phyloP scores from a whole-genome alignment of 2,113 vertebrate species.

The Donacobius atricapilla region DNA sequence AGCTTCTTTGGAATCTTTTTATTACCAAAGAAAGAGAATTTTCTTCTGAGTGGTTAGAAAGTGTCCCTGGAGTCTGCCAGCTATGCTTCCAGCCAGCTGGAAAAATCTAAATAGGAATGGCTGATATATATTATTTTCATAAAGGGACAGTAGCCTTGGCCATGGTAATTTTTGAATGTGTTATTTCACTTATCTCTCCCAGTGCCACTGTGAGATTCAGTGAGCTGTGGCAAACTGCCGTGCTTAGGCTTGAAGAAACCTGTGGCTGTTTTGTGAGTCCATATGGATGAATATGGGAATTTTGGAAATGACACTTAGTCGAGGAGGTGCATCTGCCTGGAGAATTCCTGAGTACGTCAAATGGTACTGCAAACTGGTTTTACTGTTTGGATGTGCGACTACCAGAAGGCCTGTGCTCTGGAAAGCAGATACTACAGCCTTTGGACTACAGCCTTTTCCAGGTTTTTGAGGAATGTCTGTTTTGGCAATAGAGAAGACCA shows the following conservation, averaged over 20 bases:
- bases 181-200: not conserved
- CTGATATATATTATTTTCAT: not conserved
- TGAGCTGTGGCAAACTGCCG: not conserved
- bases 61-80: not conserved
- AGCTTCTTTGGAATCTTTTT: not conserved
- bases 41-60: not conserved
- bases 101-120: not conserved
- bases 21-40: not conserved
- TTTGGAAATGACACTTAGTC: not conserved
- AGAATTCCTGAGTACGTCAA: not conserved
- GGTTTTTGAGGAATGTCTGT: not conserved
- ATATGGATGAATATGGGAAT: not conserved
- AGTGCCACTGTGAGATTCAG: not conserved
- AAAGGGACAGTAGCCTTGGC: not conserved
- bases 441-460: not conserved
- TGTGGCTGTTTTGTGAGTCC: not conserved
- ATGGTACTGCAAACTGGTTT: not conserved
- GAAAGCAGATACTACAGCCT: not conserved
- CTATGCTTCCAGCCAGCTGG: not conserved
- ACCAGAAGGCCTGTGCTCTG: not conserved
- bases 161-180: not conserved
- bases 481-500: not conserved
- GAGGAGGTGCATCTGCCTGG: not conserved
- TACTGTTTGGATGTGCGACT: not conserved
- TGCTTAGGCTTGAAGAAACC: not conserved